Evolutionary conservation across 2,797 vertebrate species (phyloP).

Genomic region (Cossypha dichroa): DNA sequence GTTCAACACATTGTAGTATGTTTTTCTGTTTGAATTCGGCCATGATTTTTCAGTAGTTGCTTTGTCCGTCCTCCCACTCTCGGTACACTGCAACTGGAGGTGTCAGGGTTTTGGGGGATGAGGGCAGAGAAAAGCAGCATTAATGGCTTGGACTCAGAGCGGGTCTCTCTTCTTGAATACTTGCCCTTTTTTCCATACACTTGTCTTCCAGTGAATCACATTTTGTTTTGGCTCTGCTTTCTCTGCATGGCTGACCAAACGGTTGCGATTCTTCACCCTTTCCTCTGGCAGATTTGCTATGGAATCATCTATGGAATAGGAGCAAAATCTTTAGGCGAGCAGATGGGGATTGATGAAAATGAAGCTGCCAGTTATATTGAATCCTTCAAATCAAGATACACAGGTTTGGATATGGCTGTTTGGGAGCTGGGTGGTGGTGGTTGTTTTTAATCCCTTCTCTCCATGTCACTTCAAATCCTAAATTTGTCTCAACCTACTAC

Average conservation of each 20-base stretch:
- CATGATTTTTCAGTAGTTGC: not conserved
- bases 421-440: not conserved
- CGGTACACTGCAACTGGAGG: rapidly evolving
- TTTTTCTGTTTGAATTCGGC: not conserved
- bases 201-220: not conserved
- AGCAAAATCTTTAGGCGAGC: conserved; percentile 93
- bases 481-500: not conserved
- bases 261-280: not conserved
- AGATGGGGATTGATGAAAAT: conserved; percentile 92
- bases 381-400: conserved; percentile 94
- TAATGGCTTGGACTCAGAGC: not conserved
- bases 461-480: not conserved
- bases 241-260: not conserved
- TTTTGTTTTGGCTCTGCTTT: conserved; percentile 14
- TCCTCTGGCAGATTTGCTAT: conserved; percentile 90
- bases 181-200: not conserved
- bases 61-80: not conserved
- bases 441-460: not conserved
- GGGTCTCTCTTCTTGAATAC: not conserved
- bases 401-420: conserved; percentile 76
- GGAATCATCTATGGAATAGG: conserved; percentile 99
- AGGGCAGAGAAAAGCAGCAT: not conserved
- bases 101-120: not conserved
- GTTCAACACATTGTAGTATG: not conserved
- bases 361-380: conserved; percentile 93